Base-by-base conservation (phyloP, 2,113 vertebrate species). In the Boulengerochromis microlepis region DNA sequence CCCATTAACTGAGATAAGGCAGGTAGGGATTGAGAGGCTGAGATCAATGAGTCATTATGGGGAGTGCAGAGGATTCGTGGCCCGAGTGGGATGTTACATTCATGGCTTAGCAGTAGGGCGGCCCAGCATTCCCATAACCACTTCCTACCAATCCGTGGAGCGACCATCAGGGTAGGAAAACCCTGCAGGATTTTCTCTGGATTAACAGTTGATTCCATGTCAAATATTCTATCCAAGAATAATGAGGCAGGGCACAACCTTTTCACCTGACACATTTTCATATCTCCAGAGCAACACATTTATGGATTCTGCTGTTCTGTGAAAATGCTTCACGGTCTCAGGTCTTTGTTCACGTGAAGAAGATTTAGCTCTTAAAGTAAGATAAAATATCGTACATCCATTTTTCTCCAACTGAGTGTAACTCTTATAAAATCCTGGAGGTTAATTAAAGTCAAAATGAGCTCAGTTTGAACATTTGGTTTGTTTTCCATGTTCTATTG, bases 41-140 rank as follows among this genome's bases (percentile, higher is more conserved):
- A 93, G 87, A 93, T 96, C 94, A 91, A 91, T 93, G 94, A 91
- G 87, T 95, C 91, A 91, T 94, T 94, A 94, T 24, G 61, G 76
- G 82, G 80, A 93, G 91, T 85, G 92, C 85, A 86, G 57, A 42
- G 84, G 61, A 64, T 69, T 81, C 38, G 84, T 52, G 26, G 38
- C 76, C 89, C 18, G 64, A 86, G 57, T 8, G 22, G 59, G 64
- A 89, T 80, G 89, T 86, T 83, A 85, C 38, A 76, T 85, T 89
- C 66, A 10, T 83, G 83, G 93, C 80, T 94, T 91, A 93, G 85
- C 71, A 22, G 86, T 89, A 88, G 15, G 26, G 3, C 57, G 10
- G 50, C 59, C 87, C 61, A 31, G 31, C 86, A 85, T 89, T 94
- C 91, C 88, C 83, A 89, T 45, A 69, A 78, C 84, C 24, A 13